Evolutionary conservation across 2,888 invertebrate genomes (phyloP).

Genomic region (Tiphia femorata): DNA sequence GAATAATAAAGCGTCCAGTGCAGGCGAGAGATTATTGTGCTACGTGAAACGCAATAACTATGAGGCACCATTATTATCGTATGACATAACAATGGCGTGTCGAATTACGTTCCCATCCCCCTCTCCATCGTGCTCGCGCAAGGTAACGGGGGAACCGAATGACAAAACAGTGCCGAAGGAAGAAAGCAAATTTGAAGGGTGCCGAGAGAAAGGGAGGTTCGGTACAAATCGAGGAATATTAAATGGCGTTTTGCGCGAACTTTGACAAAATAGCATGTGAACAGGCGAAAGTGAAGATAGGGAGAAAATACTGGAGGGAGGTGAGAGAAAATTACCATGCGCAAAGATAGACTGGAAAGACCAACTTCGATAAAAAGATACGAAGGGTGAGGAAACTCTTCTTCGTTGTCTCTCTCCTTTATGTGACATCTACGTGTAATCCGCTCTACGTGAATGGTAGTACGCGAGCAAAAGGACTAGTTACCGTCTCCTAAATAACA

Average conservation of each 20-base stretch:
- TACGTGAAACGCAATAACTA: slow-evolving; percentile 9
- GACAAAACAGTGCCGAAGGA: background rate
- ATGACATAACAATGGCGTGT: slow-evolving; percentile 35
- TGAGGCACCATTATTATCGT: slow-evolving; percentile 21
- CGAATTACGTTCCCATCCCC: slow-evolving; percentile 37
- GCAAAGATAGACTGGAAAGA: background rate
- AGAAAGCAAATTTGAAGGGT: slow-evolving; percentile 5
- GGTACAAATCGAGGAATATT: no score
- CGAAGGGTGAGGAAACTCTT: no score
- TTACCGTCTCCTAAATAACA: slow-evolving; percentile 65
- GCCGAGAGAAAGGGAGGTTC: no score
- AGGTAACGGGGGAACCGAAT: no score
- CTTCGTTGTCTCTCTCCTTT: no score
- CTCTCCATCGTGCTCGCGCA: background rate
- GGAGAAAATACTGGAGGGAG: background rate
- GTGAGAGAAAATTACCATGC: background rate
- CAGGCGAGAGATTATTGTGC: no score
- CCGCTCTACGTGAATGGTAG: no score
- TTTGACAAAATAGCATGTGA: no score
- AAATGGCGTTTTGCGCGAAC: no score
- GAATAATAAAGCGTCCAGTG: no score
- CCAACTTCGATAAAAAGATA: slow-evolving; percentile 12
- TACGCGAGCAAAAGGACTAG: slow-evolving; percentile 54
- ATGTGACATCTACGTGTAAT: no score
- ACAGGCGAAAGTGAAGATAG: background rate